A percentile compares a stretch with the other conserved stretches of the same genome.
Conservation (phyloP, 2,797 vertebrate species). For the Oreochromis mossambicus region DNA sequence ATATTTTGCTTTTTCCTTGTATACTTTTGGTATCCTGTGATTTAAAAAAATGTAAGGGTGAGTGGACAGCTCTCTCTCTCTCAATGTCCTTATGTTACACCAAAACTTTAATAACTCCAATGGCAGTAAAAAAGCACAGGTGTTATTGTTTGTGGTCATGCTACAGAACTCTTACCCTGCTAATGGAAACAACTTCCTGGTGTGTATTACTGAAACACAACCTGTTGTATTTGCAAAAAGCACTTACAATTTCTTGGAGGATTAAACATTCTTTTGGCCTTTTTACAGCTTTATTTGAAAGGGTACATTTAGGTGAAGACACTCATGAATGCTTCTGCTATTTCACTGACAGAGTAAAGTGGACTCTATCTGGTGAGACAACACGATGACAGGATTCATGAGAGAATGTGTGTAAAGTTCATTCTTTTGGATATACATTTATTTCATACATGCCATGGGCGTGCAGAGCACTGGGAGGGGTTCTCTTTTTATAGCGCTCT, state of each 20-base stretch:
- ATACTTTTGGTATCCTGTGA: fast-evolving
- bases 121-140: not conserved
- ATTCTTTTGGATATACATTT: not conserved
- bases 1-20: not conserved
- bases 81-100: not conserved
- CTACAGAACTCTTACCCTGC: not conserved
- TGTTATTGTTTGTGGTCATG: not conserved
- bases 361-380: not conserved
- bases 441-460: not conserved
- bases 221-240: not conserved
- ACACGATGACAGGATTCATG: not conserved
- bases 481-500: not conserved
- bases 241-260: not conserved
- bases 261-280: fast-evolving
- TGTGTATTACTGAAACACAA: not conserved
- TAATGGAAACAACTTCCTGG: not conserved
- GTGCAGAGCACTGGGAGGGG: not conserved
- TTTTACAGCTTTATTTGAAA: not conserved
- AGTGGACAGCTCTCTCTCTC: not conserved
- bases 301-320: not conserved
- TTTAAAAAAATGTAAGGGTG: not conserved
- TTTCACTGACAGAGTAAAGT: too few relatives aligned
- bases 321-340: not conserved
- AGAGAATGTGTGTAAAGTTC: not conserved
- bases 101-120: not conserved